Base-by-base conservation (phyloP, 2,888 invertebrate genomes). In the Acleris sparsana region DNA sequence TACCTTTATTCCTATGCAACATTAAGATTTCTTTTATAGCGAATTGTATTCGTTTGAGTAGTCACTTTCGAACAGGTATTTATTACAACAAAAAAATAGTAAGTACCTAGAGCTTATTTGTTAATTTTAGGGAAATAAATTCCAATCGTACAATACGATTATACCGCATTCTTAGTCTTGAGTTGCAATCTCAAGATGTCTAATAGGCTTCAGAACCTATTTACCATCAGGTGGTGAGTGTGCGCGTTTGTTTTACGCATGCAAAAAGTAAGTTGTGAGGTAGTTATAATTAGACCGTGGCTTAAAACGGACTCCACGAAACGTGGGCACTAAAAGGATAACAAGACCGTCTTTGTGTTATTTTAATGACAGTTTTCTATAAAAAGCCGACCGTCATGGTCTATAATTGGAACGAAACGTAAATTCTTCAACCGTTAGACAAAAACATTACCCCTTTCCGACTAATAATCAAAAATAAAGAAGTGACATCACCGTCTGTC, bases 401-500 rank as follows among this genome's bases (percentile, higher is more conserved):
- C 76, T 79, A 77, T 79, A 82, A 78, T 77, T 79, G 72, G 75
- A 76, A 63, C 72, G 71, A 69, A 71, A 71, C 69, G 65, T 71
- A 68, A 66, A 64, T 69, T 71, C 69, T 68, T 69, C 68, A 73
- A 72, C 71, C 68, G 73, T 74, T 73, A 75, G 73, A 77, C 75
- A 77, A 86, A 83, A 83, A 80, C 80, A 77, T 82, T 83, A 88
- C 84, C 88, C 88, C 86, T 87, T 87, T 78, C 70, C 74, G 75
- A 75, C 75, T 77, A 80, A 82, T 79, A 81, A 84, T 83, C 82
- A 76, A 80, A 87, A 88, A 83, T 82, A 83, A 86, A 85, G 81
- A 75, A 83, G 79, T 90, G 92, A 92, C 89, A 90, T 92, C 90
- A 91, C 83, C 88, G 86, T 86, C 86, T 89, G 89, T 80, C 82